Percentiles rank a stretch among this genome's conserved stretches.
Conservation (phyloP, 2,113 vertebrate genomes). For the Melierax canorus region DNA sequence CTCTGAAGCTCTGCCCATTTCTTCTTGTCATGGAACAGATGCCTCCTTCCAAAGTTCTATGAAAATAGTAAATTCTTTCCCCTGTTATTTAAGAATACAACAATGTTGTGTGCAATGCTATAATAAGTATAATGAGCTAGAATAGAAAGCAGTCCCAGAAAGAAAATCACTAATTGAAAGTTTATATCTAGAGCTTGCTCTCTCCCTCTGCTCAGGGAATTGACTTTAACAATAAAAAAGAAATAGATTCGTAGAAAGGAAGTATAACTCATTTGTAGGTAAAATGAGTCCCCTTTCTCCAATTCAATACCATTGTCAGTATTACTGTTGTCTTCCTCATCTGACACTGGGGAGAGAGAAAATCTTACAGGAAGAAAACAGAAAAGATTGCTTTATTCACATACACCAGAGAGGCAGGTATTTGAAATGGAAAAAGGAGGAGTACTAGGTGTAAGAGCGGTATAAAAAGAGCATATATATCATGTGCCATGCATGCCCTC, state of each 20-base stretch:
- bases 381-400: not conserved
- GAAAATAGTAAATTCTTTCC: not conserved
- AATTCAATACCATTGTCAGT: not conserved
- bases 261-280: conserved; percentile 11
- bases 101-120: not conserved
- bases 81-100: conserved; percentile 8
- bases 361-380: not conserved
- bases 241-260: conserved; percentile 5
- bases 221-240: conserved; percentile 3
- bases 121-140: not conserved
- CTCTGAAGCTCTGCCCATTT: not conserved
- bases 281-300: conserved; percentile 1
- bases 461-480: fast-evolving
- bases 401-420: not conserved
- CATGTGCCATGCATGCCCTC: not conserved
- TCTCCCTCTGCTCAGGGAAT: not conserved
- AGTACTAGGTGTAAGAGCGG: not conserved
- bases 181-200: not conserved
- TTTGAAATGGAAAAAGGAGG: not conserved
- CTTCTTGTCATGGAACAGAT: not conserved
- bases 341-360: not conserved
- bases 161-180: not conserved
- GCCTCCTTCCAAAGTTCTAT: not conserved
- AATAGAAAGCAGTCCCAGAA: not conserved
- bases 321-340: not conserved